A percentile compares a stretch with the other conserved stretches of the same genome.
Conservation (phyloP, 2,113 vertebrate species). For the Hydrolagus affinis region DNA sequence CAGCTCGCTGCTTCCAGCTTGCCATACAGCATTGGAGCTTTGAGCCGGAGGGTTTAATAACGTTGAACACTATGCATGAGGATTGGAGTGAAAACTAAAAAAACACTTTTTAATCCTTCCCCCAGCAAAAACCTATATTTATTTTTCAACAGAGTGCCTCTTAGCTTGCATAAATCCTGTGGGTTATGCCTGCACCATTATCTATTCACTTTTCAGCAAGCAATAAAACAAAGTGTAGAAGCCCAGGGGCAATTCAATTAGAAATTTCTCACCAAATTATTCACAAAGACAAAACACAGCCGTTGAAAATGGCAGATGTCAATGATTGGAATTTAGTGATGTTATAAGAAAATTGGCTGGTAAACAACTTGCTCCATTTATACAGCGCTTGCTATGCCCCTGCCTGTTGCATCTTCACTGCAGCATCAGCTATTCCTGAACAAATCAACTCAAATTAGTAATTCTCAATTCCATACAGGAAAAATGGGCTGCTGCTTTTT, state of each 20-base stretch:
- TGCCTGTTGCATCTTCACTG: neutral
- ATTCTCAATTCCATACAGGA: too few relatives aligned
- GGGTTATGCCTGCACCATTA: neutral
- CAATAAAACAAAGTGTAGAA: neutral
- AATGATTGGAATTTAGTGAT: constrained; percentile 1
- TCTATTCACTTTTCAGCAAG: constrained; percentile 1
- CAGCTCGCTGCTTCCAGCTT: constrained; percentile 9
- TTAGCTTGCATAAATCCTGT: neutral
- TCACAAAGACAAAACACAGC: neutral
- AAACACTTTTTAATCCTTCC: constrained; percentile 23
- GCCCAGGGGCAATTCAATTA: constrained; percentile 15
- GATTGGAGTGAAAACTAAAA: neutral
- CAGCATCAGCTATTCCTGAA: neutral
- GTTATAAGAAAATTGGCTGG: neutral
- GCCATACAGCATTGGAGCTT: constrained; percentile 11
- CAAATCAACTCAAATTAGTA: too few relatives aligned
- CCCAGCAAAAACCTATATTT: constrained; percentile 28
- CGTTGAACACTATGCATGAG: neutral
- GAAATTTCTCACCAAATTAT: constrained; percentile 18
- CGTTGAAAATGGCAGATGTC: neutral
- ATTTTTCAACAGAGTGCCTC: constrained; percentile 27
- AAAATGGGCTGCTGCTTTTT: too few relatives aligned
- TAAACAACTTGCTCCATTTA: neutral
- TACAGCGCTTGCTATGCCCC: too few relatives aligned
- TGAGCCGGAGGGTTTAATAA: constrained; percentile 28